Evolutionary conservation across 2,888 invertebrate genomes (phyloP).

Genomic region (Mythimna albipuncta): DNA sequence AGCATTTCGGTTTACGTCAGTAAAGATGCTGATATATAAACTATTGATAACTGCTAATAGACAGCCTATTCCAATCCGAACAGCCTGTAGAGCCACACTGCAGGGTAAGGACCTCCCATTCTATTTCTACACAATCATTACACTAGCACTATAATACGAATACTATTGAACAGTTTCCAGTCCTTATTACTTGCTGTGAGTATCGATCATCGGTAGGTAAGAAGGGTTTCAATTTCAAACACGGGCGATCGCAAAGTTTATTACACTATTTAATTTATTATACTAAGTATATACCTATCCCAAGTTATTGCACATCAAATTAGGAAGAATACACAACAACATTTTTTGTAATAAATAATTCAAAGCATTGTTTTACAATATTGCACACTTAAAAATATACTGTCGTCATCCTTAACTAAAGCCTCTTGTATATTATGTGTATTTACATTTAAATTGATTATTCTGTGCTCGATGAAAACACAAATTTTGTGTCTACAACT

Average conservation of each 20-base stretch:
- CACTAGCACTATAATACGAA: too few relatives aligned
- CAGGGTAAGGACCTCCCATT: too few relatives aligned
- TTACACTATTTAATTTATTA: constrained; percentile 63
- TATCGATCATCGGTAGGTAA: not conserved
- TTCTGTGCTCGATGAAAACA: constrained; percentile 7
- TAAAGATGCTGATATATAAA: not conserved
- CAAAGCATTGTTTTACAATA: constrained; percentile 43
- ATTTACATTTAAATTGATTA: constrained; percentile 33
- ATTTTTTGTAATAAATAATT: constrained; percentile 68
- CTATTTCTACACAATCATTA: too few relatives aligned
- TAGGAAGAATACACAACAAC: constrained; percentile 69
- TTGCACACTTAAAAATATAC: constrained; percentile 40
- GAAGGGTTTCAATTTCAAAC: constrained; percentile 28
- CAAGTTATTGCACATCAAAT: constrained; percentile 81
- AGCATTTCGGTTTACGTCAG: not conserved
- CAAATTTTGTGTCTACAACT: not conserved
- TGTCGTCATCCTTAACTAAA: constrained; percentile 8
- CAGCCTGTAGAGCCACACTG: too few relatives aligned
- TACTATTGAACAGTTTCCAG: too few relatives aligned
- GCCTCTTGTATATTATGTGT: constrained; percentile 16
- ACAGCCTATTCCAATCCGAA: too few relatives aligned
- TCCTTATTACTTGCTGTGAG: not conserved
- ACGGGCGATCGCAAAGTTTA: constrained; percentile 38
- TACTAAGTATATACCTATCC: constrained; percentile 58
- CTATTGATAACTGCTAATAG: too few relatives aligned